Evolutionary conservation across 2,113 vertebrate species (phyloP), one percentile per base, ranked within the genome.

Genomic region (Pelobates fuscus): DNA sequence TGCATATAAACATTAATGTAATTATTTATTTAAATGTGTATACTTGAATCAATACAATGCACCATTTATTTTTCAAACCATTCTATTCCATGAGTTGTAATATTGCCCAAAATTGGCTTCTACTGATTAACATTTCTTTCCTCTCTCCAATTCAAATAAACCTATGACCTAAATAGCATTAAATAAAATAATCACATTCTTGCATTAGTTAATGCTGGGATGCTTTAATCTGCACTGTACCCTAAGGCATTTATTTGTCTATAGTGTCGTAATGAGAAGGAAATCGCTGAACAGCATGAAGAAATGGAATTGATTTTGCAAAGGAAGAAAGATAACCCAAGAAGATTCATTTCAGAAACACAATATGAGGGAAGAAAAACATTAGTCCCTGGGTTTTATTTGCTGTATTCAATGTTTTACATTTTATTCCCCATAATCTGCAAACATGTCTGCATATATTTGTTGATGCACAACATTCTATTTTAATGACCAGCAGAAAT

Each of bases 151-250:
- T 55, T 73, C 60, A 55, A 57, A 43, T 27, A 74, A 74, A 55
- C 63, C 66, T 67, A 67, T 67, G 63, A 58, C 54, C 72, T 67
- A 49, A 67, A 59, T 75, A 75, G n/a, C 63, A 57, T 74, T 65
- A 7, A 57, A 55, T 29, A 67, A 75, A 60, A 67, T 29, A 49
- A 60, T 52, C 54, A 26, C 71, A 57, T 60, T 41, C 30, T 63
- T 32, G 52, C 37, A 60, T 67, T 75, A 59, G 37, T 67, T 67
- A 75, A 67, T 75, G 63, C 72, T 67, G 52, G 23, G 24, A 23
- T 49, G 63, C 46, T 59, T 32, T 75, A 54, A 67, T 75, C 72
- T 60, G 25, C 52, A n/a, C 49, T 20, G 61, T 58, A 29, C 62
- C 72, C 63, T 44, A 30, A 26, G 59, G 71, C 71, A 57, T 21